Evolutionary conservation across 1,140 invertebrate species (phyloP).

Genomic region (Philotrypesis tridentata): DNA sequence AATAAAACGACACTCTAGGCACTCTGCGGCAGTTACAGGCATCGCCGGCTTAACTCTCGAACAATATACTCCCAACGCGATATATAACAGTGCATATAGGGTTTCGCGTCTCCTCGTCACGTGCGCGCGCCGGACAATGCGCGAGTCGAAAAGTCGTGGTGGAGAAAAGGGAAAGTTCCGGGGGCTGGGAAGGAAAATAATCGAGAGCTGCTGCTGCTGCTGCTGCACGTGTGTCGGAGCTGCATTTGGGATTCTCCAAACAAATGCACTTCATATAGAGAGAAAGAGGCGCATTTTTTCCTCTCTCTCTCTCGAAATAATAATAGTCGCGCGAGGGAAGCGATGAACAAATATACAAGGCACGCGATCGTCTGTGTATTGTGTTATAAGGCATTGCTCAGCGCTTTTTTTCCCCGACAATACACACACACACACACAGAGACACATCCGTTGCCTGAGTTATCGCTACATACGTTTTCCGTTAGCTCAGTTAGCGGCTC

Average conservation of each 20-base stretch:
- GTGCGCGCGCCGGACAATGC: background rate
- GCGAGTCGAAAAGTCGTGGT: background rate
- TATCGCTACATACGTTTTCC: no score
- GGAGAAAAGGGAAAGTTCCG: conserved; percentile 26
- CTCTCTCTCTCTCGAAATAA: conserved; percentile 24
- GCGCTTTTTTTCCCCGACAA: background rate
- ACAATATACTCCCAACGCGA: background rate
- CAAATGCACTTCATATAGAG: conserved; percentile 17
- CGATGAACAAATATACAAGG: conserved; percentile 33
- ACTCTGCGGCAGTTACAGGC: no score
- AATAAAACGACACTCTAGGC: no score
- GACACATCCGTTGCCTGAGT: no score
- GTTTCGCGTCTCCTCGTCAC: background rate
- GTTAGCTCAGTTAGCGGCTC: no score
- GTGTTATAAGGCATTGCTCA: background rate
- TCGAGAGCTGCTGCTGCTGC: background rate
- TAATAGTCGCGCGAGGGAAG: conserved; percentile 1
- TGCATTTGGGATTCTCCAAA: conserved; percentile 23
- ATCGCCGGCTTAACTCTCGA: background rate
- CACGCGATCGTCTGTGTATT: conserved; percentile 2
- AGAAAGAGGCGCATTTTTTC: conserved; percentile 7
- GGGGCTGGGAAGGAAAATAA: conserved; percentile 20
- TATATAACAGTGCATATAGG: background rate
- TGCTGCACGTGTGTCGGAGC: conserved; percentile 17
- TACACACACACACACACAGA: no score